A percentile compares a stretch with the other conserved stretches of the same genome.
Evolutionary conservation across 2,797 vertebrate species (phyloP).

Genomic region (Chrosomus eos): DNA sequence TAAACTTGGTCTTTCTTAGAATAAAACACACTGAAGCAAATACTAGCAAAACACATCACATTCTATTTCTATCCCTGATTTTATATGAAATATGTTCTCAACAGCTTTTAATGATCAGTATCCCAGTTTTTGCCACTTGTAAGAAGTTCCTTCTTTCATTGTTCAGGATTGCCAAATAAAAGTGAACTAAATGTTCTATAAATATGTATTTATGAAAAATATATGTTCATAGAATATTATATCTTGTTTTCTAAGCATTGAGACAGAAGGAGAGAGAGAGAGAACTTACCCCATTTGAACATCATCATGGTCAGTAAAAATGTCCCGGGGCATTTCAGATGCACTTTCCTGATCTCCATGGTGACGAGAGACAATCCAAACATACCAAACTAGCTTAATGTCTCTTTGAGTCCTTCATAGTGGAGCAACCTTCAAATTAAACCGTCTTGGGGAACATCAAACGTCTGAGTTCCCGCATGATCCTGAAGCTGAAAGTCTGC

Average conservation of each 20-base stretch:
- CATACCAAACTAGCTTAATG: neutral
- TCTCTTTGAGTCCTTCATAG: constrained; percentile 34
- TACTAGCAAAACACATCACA: neutral
- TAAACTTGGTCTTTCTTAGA: neutral
- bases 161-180: neutral
- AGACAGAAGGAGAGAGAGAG: neutral
- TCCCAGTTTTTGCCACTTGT: neutral
- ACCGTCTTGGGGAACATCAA: neutral
- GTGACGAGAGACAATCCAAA: constrained; percentile 31
- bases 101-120: neutral
- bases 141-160: neutral
- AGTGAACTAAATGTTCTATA: neutral
- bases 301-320: constrained; percentile 79
- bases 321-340: constrained; percentile 69
- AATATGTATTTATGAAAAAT: neutral
- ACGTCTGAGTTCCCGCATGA: neutral
- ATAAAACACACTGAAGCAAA: constrained; percentile 6
- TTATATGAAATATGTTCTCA: neutral
- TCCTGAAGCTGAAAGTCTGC: neutral
- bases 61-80: neutral
- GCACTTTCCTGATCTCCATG: constrained; percentile 73
- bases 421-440: neutral
- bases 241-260: neutral
- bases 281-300: constrained; percentile 81
- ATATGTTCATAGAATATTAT: neutral